Base-by-base conservation (phyloP, 92 coral and sea anemone genomes). In the Scolanthus callimorphus region DNA sequence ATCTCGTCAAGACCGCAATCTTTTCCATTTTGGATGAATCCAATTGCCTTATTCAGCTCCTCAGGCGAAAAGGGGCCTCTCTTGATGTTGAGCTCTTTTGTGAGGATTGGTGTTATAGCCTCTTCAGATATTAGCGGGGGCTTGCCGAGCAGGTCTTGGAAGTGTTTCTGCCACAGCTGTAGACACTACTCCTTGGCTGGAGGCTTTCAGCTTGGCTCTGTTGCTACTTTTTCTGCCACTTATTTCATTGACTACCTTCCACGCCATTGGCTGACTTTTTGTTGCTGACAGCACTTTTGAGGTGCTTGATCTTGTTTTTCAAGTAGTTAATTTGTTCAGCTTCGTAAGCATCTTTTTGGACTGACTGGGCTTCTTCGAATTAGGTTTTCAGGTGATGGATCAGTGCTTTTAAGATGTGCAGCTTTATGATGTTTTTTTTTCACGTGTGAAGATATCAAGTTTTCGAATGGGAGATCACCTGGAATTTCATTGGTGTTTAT, bases 121-220 rank as follows among this genome's bases (percentile, higher is more conserved):
- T 27, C 17, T 23, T 60, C 11, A 21, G 54, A 17, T 26, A 37
- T 39, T 23, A 38, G 17, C 13, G 66, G 75, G 56, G 65, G 56
- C 54, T 68, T 68, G 52, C 75, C 75, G 29, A 68, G 75, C 41
- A 68, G 75, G 43, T 68, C 43, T 68, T 68, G 65, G 75, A 68
- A 68, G 66, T 68, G 75, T 43, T 68, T 38, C 39, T 55, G 43
- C 75, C 67, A 68, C 17, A 68, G 67, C 29, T 55, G 20, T 30
- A 55, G 66, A 25, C 74, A n/a, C 29, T 57, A 55, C 67, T 57
- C 56, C 29, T 57, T 67, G 67, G 37, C 67, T 68, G 6, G 57
- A 37, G 17, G 75, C 75, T 45, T 68, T 68, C 19, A 68, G 51
- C 51, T 68, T 68, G 38, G 2, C 75, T 27, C 30, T 41, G 65